Evolutionary conservation across 2,797 vertebrate genomes (phyloP).

Genomic region (Enteromius unitaeniatus): DNA sequence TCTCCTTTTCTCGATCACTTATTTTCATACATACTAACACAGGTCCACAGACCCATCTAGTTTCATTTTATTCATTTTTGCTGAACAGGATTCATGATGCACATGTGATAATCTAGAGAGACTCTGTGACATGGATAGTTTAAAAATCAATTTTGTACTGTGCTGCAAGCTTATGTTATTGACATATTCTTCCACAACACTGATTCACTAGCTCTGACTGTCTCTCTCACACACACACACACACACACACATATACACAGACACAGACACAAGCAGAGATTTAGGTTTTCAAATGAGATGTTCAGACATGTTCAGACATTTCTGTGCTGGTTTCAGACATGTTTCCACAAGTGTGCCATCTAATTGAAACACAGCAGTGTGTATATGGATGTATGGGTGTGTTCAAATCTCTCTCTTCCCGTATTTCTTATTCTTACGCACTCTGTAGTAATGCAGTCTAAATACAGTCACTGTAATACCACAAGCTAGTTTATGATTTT

Average conservation of each 20-base stretch:
- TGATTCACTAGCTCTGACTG: not conserved
- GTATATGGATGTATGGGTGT: not conserved
- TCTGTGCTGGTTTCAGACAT: conserved; percentile 30
- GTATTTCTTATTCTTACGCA: not conserved
- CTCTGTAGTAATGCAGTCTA: conserved; percentile 16
- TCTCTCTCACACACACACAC: not conserved
- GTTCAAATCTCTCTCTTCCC: not conserved
- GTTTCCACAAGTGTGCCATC: conserved; percentile 6
- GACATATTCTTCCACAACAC: conserved; percentile 28
- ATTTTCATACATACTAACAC: not conserved
- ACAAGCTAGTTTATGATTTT: not conserved
- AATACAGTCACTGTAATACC: conserved; percentile 17
- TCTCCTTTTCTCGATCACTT: not conserved
- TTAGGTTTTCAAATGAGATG: conserved; percentile 9
- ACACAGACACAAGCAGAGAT: not conserved
- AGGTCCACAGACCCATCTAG: not conserved
- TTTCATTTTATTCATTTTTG: not conserved
- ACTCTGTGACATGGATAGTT: conserved; percentile 16
- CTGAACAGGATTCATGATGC: not conserved
- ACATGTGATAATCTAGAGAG: conserved; percentile 9
- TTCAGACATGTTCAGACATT: conserved; percentile 8
- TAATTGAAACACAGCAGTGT: not conserved
- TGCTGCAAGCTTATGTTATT: conserved; percentile 44
- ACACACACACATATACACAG: not conserved
- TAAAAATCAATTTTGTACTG: conserved; percentile 14